Evolutionary conservation across 1,140 invertebrate species (phyloP).

Genomic region (Drosophila albomicans): DNA sequence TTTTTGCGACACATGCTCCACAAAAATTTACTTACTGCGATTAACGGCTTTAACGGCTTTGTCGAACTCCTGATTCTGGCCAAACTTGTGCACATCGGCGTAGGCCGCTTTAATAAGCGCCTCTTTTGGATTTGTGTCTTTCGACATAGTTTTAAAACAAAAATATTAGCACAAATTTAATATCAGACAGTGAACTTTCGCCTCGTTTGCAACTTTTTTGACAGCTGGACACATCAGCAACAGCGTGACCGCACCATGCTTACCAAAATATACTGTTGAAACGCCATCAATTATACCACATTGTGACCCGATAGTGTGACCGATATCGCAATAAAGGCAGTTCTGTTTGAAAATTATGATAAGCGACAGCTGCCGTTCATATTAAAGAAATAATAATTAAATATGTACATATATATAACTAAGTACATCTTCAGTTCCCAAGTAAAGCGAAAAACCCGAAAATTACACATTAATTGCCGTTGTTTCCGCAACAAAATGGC

Average conservation of each 20-base stretch:
- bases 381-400: too few relatives aligned
- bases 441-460: too few relatives aligned
- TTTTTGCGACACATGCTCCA: slow-evolving; percentile 13
- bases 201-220: slow-evolving; percentile 58
- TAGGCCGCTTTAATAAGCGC: slow-evolving; percentile 87
- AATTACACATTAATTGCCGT: too few relatives aligned
- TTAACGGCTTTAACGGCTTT: slow-evolving; percentile 95
- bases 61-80: slow-evolving; percentile 94
- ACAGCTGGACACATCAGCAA: slow-evolving; percentile 75
- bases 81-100: slow-evolving; percentile 93
- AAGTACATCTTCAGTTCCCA: too few relatives aligned
- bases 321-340: too few relatives aligned
- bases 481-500: too few relatives aligned
- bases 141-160: slow-evolving; percentile 63
- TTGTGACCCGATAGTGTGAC: background rate
- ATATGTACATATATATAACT: too few relatives aligned
- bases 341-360: too few relatives aligned
- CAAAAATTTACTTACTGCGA: slow-evolving; percentile 89
- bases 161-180: slow-evolving; percentile 12
- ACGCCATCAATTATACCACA: background rate
- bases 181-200: slow-evolving; percentile 60
- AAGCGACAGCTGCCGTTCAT: too few relatives aligned
- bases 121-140: slow-evolving; percentile 80
- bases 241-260: background rate
- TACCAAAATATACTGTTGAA: background rate